Conservation (phyloP, 2,888 invertebrate genomes). For the Drosophila paracracens region DNA sequence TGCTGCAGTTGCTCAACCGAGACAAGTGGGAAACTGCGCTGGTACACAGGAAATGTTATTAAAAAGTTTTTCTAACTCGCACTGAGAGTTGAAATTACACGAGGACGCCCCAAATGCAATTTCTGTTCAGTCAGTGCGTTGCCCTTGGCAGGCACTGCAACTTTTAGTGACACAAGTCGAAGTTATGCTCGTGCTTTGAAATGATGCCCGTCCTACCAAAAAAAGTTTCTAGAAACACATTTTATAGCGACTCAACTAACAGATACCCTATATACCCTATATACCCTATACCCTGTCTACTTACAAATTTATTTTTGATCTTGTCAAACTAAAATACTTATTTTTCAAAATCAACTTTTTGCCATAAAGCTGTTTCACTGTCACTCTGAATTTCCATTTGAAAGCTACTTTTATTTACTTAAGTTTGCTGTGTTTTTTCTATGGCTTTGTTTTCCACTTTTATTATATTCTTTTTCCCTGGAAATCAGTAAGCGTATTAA, state of each 20-base stretch:
- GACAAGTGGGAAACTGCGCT: constrained; percentile 8
- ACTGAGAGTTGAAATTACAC: constrained; percentile 50
- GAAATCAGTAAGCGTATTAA: background rate
- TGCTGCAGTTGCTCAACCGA: constrained; percentile 1
- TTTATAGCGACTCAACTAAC: background rate
- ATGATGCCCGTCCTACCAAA: constrained; percentile 44
- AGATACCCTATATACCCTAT: background rate
- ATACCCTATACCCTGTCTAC: background rate
- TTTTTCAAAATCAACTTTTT: background rate
- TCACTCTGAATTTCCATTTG: background rate
- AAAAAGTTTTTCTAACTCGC: constrained; percentile 59
- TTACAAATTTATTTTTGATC: background rate
- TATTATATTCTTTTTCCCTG: background rate
- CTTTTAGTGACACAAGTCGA: constrained; percentile 61
- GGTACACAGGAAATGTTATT: constrained; percentile 64
- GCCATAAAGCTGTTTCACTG: background rate
- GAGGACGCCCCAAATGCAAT: constrained; percentile 50
- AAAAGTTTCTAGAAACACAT: constrained; percentile 15
- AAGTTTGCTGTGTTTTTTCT: no score
- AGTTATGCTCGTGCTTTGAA: constrained; percentile 63
- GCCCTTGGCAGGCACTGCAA: constrained; percentile 52
- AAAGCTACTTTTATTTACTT: background rate
- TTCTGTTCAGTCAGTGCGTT: constrained; percentile 34
- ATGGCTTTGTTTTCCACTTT: background rate
- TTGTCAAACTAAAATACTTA: background rate